Conservation (phyloP, 1,140 invertebrate species). For the Centruroides sculpturatus region DNA sequence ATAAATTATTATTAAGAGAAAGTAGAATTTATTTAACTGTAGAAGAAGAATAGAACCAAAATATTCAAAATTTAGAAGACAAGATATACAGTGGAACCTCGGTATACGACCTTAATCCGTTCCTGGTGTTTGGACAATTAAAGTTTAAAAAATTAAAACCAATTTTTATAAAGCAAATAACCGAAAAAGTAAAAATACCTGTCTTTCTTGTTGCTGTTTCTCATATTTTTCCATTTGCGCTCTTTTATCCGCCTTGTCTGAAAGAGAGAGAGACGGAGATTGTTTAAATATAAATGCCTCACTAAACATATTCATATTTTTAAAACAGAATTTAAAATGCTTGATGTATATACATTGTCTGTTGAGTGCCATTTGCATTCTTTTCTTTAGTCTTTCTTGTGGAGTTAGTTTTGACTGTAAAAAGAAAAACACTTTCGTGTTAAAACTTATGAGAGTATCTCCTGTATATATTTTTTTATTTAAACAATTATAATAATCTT, state of each 20-base stretch:
- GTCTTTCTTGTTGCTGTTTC: slow-evolving; percentile 70
- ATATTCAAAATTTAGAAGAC: no score
- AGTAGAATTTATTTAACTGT: no score
- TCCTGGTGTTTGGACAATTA: no score
- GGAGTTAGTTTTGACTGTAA: slow-evolving; percentile 41
- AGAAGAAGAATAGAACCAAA: no score
- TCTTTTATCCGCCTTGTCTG: slow-evolving; percentile 87
- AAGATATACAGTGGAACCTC: no score
- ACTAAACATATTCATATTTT: not conserved
- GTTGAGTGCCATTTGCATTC: slow-evolving; percentile 74
- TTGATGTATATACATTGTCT: slow-evolving; percentile 61
- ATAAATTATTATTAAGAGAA: no score
- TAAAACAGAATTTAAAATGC: slow-evolving; percentile 1
- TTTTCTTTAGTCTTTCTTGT: slow-evolving; percentile 71
- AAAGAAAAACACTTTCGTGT: not conserved
- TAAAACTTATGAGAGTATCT: not conserved
- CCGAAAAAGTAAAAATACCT: slow-evolving; percentile 25
- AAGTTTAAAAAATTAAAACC: no score
- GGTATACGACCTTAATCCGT: no score
- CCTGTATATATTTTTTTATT: no score
- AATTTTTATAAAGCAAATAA: no score
- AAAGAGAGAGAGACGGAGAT: slow-evolving; percentile 18
- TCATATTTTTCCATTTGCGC: slow-evolving; percentile 70
- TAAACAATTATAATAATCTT: no score
- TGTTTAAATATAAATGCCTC: not conserved